Conservation (phyloP, 2,113 vertebrate genomes). For the Spilogale gracilis region DNA sequence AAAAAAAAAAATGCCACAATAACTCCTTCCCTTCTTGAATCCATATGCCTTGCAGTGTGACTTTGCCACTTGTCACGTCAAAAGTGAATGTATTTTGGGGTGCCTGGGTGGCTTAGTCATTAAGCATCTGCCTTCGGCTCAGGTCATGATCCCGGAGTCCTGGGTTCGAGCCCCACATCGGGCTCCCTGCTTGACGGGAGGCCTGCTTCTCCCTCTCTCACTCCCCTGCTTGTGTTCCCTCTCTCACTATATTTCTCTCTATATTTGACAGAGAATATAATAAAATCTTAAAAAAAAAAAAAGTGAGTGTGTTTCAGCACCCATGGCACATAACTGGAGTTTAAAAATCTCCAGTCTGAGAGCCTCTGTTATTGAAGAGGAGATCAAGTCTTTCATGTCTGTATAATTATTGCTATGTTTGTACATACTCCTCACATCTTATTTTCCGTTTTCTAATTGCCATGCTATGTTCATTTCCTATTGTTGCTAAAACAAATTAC, state of each 20-base stretch:
- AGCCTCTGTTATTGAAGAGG: neutral
- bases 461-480: neutral
- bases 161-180: too few species aligned
- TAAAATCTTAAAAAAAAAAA: too few species aligned
- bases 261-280: too few species aligned
- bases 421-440: neutral
- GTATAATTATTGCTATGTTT: slow-evolving; percentile 10
- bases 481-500: neutral
- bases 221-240: too few species aligned
- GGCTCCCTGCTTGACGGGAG: too few species aligned
- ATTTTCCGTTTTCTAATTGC: slow-evolving; percentile 2
- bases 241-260: too few species aligned
- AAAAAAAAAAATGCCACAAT: neutral
- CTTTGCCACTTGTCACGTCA: neutral
- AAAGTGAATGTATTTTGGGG: neutral
- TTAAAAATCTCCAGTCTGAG: neutral
- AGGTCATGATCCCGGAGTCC: too few species aligned
- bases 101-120: too few species aligned
- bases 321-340: neutral
- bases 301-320: neutral
- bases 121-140: too few species aligned
- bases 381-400: neutral
- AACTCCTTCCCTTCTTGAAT: neutral
- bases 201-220: too few species aligned
- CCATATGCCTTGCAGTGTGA: neutral